Conservation (phyloP, 2,113 vertebrate species). For the Malurus elegans region DNA sequence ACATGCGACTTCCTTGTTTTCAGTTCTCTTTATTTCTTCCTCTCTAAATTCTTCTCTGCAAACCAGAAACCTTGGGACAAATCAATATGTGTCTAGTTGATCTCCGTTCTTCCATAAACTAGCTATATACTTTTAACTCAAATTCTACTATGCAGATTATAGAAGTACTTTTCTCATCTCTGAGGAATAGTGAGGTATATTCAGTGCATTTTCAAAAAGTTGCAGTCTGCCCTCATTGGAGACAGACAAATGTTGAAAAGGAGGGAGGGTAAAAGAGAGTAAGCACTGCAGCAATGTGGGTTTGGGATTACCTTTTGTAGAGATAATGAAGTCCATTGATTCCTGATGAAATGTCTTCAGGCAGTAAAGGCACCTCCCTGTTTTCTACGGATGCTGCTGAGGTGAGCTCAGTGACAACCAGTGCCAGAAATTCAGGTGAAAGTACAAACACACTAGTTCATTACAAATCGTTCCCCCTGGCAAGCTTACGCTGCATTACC, state of each 20-base stretch:
- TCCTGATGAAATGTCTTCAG: neutral
- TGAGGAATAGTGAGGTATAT: neutral
- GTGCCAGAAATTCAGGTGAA: neutral
- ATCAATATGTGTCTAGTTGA: neutral
- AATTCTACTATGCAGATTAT: neutral
- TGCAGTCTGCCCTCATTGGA: neutral
- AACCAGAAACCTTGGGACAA: neutral
- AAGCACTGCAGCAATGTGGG: rapidly evolving
- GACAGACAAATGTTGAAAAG: neutral
- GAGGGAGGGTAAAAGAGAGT: neutral
- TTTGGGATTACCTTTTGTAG: neutral
- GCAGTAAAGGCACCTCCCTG: neutral
- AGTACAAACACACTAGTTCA: neutral
- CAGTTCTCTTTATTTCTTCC: neutral
- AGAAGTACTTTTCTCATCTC: neutral
- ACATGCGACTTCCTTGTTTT: neutral
- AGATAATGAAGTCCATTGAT: neutral
- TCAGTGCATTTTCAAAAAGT: neutral
- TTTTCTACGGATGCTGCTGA: neutral
- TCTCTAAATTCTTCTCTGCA: neutral
- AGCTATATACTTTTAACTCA: neutral
- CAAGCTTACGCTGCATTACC: neutral
- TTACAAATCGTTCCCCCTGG: rapidly evolving
- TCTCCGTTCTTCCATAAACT: neutral
- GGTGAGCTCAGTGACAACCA: neutral